Evolutionary conservation across 2,113 vertebrate genomes (phyloP).

Genomic region (Zeus faber): DNA sequence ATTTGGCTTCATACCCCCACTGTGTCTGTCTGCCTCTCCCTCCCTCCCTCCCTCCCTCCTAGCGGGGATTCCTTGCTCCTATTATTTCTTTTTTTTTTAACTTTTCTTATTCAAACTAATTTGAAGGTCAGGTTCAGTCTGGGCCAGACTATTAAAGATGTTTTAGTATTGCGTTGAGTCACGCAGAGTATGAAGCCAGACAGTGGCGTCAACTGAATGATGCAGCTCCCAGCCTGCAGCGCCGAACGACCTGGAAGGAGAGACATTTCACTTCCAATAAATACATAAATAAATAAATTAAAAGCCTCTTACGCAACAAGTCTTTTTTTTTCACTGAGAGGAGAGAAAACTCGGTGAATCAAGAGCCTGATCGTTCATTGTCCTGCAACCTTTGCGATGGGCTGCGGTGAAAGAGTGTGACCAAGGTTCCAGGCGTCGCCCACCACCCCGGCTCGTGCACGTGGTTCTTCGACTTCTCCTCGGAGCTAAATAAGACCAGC

Average conservation of each 20-base stretch:
- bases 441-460: too few relatives aligned
- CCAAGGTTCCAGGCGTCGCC: too few relatives aligned
- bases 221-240: not conserved
- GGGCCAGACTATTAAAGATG: not conserved
- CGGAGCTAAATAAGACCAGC: too few relatives aligned
- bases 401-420: too few relatives aligned
- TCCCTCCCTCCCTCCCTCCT: conserved; percentile 13
- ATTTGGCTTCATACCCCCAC: conserved; percentile 25
- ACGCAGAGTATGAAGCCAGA: not conserved
- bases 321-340: too few relatives aligned
- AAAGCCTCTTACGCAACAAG: too few relatives aligned
- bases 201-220: not conserved
- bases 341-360: too few relatives aligned
- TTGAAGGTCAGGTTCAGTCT: conserved; percentile 33
- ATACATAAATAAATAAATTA: too few relatives aligned
- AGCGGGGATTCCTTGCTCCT: not conserved
- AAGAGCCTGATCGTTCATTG: too few relatives aligned
- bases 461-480: not conserved
- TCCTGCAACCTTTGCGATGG: too few relatives aligned
- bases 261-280: too few relatives aligned
- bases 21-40: conserved; percentile 38
- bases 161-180: not conserved
- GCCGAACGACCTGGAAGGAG: too few relatives aligned
- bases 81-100: not conserved
- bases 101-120: conserved; percentile 26